These are phyloP conservation scores for Lutjanus argentimaculatus DNA, from an alignment of 2,797 vertebrate genomes.

Conservation along the genomic window DNA sequence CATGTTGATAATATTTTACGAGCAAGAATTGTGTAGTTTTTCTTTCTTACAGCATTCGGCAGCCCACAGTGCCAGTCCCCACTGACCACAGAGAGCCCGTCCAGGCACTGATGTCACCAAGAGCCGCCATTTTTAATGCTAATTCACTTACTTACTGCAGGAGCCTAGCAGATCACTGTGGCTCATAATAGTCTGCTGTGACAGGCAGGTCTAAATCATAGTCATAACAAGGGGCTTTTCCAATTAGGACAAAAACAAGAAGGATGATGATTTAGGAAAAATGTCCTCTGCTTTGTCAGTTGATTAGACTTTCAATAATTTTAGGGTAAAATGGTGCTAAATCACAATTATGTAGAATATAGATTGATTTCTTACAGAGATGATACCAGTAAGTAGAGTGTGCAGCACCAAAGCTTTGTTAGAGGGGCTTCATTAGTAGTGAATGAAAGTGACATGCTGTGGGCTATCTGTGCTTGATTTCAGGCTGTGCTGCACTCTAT, in stretches of 20 bases:
- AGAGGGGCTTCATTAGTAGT: slow-evolving; percentile 12
- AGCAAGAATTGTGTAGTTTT: slow-evolving; percentile 55
- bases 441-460: slow-evolving; percentile 17
- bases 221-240: slow-evolving; percentile 48
- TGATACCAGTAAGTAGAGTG: not conserved
- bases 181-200: slow-evolving; percentile 48
- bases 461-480: slow-evolving; percentile 3
- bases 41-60: slow-evolving; percentile 60
- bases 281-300: slow-evolving; percentile 8
- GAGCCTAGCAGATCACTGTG: slow-evolving; percentile 40
- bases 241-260: slow-evolving; percentile 42
- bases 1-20: slow-evolving; percentile 61
- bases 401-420: slow-evolving; percentile 5
- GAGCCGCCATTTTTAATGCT: slow-evolving; percentile 65
- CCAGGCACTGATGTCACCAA: slow-evolving; percentile 75
- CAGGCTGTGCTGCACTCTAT: slow-evolving; percentile 73
- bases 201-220: slow-evolving; percentile 55
- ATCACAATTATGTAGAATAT: slow-evolving; percentile 12
- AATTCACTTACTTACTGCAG: slow-evolving; percentile 55
- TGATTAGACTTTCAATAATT: slow-evolving; percentile 26
- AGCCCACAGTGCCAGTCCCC: slow-evolving; percentile 67
- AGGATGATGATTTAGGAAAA: slow-evolving; percentile 13
- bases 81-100: slow-evolving; percentile 72
- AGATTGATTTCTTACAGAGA: not conserved
- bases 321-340: not conserved